Evolutionary conservation across 1,140 invertebrate genomes (phyloP).

Genomic region (Acromyrmex charruanus): DNA sequence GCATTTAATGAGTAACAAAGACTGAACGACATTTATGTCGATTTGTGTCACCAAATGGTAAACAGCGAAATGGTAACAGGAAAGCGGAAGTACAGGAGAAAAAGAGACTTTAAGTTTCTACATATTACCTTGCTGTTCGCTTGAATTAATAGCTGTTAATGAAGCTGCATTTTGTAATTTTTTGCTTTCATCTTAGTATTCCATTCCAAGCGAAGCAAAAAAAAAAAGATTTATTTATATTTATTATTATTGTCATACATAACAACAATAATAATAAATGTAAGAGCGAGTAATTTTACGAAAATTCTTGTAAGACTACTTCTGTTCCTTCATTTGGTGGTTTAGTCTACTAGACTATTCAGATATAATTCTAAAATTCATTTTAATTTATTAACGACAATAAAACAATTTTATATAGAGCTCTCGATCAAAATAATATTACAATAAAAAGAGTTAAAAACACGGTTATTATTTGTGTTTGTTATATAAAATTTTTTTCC

Average conservation of each 20-base stretch:
- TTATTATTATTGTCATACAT: too few relatives aligned
- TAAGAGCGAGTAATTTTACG: not conserved
- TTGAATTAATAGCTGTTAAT: not conserved
- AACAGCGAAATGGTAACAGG: not conserved
- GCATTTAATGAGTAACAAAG: too few relatives aligned
- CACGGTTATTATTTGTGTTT: too few relatives aligned
- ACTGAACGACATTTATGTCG: too few relatives aligned
- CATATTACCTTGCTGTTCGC: not conserved
- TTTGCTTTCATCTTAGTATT: not conserved
- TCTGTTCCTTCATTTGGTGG: not conserved
- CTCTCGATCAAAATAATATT: too few relatives aligned
- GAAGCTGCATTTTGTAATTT: not conserved
- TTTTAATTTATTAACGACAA: not conserved
- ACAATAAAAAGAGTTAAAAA: too few relatives aligned
- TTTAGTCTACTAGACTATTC: not conserved
- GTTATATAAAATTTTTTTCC: too few relatives aligned
- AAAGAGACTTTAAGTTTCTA: not conserved
- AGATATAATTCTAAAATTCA: not conserved
- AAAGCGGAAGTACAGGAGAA: not conserved
- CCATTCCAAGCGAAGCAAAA: not conserved
- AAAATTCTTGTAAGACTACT: not conserved
- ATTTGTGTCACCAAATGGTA: too few relatives aligned
- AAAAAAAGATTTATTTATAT: not conserved
- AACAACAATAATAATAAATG: not conserved
- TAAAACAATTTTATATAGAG: too few relatives aligned